These are phyloP conservation scores for Drosophila novamexicana DNA, from an alignment of 1,140 invertebrate species.

Conservation along the genomic window DNA sequence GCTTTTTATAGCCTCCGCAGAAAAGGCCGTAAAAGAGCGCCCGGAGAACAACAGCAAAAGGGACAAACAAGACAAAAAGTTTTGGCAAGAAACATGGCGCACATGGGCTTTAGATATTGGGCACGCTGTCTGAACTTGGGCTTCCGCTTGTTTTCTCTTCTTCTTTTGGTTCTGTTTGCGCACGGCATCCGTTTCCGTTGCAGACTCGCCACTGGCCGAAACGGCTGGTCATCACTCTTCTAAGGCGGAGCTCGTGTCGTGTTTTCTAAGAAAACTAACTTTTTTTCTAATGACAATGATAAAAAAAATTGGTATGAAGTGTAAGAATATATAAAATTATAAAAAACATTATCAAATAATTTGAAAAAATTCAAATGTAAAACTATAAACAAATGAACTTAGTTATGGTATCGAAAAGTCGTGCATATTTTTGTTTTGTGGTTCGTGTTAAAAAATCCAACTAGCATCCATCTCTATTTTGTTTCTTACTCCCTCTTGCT, in stretches of 20 bases:
- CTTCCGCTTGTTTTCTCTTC: constrained; percentile 29
- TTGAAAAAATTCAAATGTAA: too few species aligned
- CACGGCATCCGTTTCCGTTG: constrained; percentile 47
- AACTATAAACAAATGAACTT: too few species aligned
- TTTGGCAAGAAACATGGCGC: constrained; percentile 18
- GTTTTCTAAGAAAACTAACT: too few species aligned
- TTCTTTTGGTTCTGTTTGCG: constrained; percentile 40
- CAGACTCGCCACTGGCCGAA: constrained; percentile 21
- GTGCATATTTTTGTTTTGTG: too few species aligned
- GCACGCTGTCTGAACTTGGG: constrained; percentile 47
- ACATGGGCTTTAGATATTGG: constrained; percentile 24
- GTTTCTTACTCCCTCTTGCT: not conserved
- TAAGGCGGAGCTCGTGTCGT: not conserved
- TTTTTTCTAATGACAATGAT: too few species aligned
- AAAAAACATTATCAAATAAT: too few species aligned
- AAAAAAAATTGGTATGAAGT: too few species aligned
- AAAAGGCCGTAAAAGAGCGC: constrained; percentile 21
- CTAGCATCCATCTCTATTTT: too few species aligned
- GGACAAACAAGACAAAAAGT: constrained; percentile 13
- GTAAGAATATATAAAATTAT: too few species aligned
- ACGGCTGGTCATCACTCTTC: constrained; percentile 13
- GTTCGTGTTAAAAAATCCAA: too few species aligned
- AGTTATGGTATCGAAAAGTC: too few species aligned
- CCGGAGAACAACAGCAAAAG: not conserved
- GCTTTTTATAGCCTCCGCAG: constrained; percentile 19